Percentiles rank a stretch among this genome's conserved stretches.
phyloP scores from a whole-genome alignment of 2,113 vertebrate species.

The Lophura nycthemera region DNA sequence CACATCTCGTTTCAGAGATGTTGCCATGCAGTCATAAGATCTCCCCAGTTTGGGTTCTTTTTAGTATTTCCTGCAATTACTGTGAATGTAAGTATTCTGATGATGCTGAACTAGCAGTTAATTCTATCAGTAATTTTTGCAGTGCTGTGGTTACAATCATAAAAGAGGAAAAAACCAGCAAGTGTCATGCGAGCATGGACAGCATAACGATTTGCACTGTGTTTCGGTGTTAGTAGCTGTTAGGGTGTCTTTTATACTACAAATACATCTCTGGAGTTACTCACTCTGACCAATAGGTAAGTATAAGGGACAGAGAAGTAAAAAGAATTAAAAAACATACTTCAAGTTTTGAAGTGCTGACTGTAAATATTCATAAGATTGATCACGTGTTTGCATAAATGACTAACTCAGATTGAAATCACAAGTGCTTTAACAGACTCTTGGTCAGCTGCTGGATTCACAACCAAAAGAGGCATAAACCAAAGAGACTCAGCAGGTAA shows the following conservation, averaged over 20 bases:
- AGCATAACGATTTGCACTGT: background rate
- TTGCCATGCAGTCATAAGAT: background rate
- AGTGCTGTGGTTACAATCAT: background rate
- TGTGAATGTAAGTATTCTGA: background rate
- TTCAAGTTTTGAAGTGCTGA: background rate
- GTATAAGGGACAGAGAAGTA: constrained; percentile 1
- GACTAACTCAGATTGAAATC: background rate
- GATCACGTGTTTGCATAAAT: background rate
- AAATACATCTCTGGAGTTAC: background rate
- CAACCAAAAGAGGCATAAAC: background rate
- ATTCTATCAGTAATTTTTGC: background rate
- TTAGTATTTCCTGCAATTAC: background rate
- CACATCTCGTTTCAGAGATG: background rate
- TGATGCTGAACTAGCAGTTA: background rate
- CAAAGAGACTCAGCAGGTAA: background rate
- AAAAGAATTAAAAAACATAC: background rate
- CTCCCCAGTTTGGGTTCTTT: background rate
- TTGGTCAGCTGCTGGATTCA: background rate
- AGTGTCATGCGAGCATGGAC: background rate
- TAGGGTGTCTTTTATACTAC: background rate
- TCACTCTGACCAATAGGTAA: background rate
- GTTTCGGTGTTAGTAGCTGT: background rate
- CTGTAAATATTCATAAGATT: background rate
- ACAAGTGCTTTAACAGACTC: background rate
- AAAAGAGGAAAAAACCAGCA: background rate